Base-by-base conservation (phyloP, 2,797 vertebrate species). In the Micropoecilia bifurca region DNA sequence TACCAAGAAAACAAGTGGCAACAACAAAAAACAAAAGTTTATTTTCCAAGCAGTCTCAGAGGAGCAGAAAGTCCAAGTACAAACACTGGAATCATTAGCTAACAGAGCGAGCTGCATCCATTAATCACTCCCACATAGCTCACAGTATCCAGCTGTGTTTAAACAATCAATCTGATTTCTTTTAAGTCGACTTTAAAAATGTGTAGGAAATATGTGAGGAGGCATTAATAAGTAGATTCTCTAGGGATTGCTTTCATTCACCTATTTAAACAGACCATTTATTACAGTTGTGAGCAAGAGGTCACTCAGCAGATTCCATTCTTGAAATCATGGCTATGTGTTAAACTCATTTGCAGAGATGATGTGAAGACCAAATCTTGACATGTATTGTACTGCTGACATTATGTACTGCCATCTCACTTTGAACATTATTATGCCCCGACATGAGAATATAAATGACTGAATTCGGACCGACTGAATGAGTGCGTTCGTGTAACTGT, bases 391-490 rank as follows among this genome's bases (percentile, higher is more conserved):
- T 79, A 33, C 33, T 33, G 33, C 33, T 33, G 33, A 33, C 33
- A 33, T 33, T 33, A 33, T 33, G 33, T 33, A 33, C 33, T 33
- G 33, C 33, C 1, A 45, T 71, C 61, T 69, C 61, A 80, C 83
- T 76, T 71, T 81, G 53, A 84, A 86, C 57, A 88, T 88, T 90
- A 83, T 83, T 90, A 85, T 84, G 48, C 82, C 68, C 76, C 45
- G 77, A 73, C 75, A 84, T 12, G 71, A 72, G 72, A 84, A 81
- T 75, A 92, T 82, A 87, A 88, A 75, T 88, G 91, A 90, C 61
- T 81, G 76, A 81, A 86, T 79, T 85, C 76, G 79, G 89, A 86
- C 81, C 89, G 87, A 88, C 86, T 91, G 92, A 91, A 76, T 76
- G 78, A 73, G 77, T 78, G 74, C 68, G 77, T 75, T 83, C 74